phyloP scores from a whole-genome alignment of 2,888 invertebrate genomes.

The Tachina lurida region DNA sequence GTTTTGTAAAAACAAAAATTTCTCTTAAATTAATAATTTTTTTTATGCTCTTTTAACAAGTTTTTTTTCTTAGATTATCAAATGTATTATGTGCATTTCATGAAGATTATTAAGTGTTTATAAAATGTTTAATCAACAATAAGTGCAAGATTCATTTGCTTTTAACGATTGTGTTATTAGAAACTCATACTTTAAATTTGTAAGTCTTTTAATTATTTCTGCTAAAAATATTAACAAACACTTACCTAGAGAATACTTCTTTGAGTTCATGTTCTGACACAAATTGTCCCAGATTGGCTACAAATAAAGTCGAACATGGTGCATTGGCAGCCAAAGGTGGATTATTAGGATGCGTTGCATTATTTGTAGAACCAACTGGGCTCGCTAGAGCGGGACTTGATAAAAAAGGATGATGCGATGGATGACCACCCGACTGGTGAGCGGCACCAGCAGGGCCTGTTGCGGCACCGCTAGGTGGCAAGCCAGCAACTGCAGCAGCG shows the following conservation, averaged over 20 bases:
- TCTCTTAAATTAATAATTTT: too few relatives aligned
- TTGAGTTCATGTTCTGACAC: slow-evolving; percentile 99
- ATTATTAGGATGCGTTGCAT: slow-evolving; percentile 83
- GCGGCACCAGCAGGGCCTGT: slow-evolving; percentile 73
- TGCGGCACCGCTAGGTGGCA: slow-evolving; percentile 83
- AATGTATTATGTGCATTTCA: neutral
- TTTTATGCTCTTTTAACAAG: slow-evolving; percentile 29
- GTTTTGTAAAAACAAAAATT: too few relatives aligned
- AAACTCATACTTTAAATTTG: neutral
- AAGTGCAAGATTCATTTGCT: slow-evolving; percentile 53
- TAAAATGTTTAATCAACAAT: slow-evolving; percentile 45
- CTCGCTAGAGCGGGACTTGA: slow-evolving; percentile 96
- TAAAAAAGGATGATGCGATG: slow-evolving; percentile 93
- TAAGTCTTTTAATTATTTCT: neutral
- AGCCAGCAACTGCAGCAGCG: slow-evolving; percentile 76
- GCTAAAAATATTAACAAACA: neutral
- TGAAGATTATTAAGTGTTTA: neutral
- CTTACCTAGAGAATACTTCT: slow-evolving; percentile 98
- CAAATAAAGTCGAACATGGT: slow-evolving; percentile 98
- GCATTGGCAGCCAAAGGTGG: slow-evolving; percentile 87
- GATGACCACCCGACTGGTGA: slow-evolving; percentile 75
- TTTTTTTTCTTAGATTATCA: neutral
- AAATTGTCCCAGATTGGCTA: slow-evolving; percentile 98
- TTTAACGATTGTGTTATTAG: slow-evolving; percentile 41
- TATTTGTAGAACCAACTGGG: slow-evolving; percentile 87